Evolutionary conservation across 2,888 invertebrate species (phyloP).

Genomic region (Acheta domesticus): DNA sequence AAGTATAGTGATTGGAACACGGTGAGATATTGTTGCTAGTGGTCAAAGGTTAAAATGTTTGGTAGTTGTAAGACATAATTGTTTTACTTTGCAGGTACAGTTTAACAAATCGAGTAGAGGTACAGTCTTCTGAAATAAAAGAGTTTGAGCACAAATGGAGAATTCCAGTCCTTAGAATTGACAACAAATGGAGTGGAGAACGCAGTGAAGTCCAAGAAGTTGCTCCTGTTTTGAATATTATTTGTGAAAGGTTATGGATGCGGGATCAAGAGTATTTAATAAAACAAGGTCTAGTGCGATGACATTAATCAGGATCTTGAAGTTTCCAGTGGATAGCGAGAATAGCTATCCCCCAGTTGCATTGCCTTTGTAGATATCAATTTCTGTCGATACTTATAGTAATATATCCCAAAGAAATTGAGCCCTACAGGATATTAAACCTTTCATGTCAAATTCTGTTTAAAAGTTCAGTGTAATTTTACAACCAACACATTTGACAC

Average conservation of each 20-base stretch:
- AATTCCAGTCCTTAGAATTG: conserved; percentile 51
- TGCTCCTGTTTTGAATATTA: conserved; percentile 51
- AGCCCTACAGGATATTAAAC: too few relatives aligned
- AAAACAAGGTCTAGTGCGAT: conserved; percentile 44
- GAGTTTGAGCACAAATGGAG: conserved; percentile 55
- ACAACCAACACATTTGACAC: too few relatives aligned
- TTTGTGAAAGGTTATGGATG: conserved; percentile 57
- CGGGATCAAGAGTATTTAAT: conserved; percentile 53
- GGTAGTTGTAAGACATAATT: not conserved
- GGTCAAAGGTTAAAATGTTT: not conserved
- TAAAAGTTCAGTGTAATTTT: too few relatives aligned
- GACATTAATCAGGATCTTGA: not conserved
- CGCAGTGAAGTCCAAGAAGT: conserved; percentile 45
- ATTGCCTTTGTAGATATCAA: too few relatives aligned
- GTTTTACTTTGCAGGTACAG: conserved; percentile 47
- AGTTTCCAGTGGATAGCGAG: too few relatives aligned
- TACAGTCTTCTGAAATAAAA: conserved; percentile 51
- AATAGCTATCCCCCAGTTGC: too few relatives aligned
- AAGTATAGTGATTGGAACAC: conserved; percentile 54
- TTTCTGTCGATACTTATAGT: too few relatives aligned
- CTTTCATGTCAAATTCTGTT: too few relatives aligned
- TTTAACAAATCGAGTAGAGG: conserved; percentile 48
- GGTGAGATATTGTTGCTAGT: conserved; percentile 44
- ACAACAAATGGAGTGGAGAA: conserved; percentile 44
- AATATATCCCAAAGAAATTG: too few relatives aligned